phyloP scores from a whole-genome alignment of 2,113 vertebrate species.

The Microtus richardsoni region DNA sequence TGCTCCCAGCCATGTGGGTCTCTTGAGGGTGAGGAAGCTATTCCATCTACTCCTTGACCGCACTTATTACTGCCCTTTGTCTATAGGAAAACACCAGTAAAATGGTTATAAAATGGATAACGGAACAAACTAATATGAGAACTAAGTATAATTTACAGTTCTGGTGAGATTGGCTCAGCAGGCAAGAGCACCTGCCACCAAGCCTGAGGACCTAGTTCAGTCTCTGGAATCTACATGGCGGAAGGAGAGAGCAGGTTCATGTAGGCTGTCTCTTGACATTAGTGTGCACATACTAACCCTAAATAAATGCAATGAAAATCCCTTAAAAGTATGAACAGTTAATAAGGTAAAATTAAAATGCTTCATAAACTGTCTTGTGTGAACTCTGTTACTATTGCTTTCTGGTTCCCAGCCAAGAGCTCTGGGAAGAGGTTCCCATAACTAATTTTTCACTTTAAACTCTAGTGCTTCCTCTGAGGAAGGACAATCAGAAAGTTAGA shows the following conservation, averaged over 20 bases:
- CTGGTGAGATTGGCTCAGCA: neutral
- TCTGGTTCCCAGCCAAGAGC: conserved; percentile 18
- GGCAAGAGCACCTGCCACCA: neutral
- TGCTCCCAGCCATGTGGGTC: neutral
- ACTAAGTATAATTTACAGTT: neutral
- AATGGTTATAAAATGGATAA: conserved; percentile 3
- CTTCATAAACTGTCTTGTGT: neutral
- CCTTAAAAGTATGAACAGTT: neutral
- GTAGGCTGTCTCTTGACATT: neutral
- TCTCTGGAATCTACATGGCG: neutral
- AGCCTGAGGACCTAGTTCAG: neutral
- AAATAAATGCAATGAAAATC: neutral
- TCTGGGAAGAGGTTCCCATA: conserved; percentile 2
- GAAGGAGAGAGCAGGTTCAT: neutral
- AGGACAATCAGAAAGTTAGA: conserved; percentile 25
- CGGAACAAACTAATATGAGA: neutral
- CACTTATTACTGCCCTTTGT: neutral
- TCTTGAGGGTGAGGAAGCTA: neutral
- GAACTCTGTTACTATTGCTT: neutral
- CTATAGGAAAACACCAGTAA: conserved; percentile 7
- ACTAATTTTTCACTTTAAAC: conserved; percentile 31
- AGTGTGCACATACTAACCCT: neutral
- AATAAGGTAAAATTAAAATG: conserved; percentile 30
- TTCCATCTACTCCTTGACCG: neutral
- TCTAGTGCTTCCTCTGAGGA: neutral